phyloP scores from a whole-genome alignment of 2,113 vertebrate species.

The Coreoperca whiteheadi region DNA sequence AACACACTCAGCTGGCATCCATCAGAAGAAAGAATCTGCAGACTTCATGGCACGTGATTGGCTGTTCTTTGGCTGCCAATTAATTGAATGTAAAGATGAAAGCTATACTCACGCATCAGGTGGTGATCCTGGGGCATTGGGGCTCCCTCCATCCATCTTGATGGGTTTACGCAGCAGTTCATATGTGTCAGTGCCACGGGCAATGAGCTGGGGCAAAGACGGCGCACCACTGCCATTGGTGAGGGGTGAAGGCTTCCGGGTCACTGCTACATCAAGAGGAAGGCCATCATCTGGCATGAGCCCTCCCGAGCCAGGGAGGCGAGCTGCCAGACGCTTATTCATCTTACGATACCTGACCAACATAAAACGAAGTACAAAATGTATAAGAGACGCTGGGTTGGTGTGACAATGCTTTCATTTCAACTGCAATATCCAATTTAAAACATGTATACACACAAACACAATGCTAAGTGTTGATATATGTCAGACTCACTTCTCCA shows the following conservation, averaged over 20 bases:
- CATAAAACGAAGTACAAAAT: not conserved
- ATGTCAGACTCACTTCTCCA: constrained; percentile 92
- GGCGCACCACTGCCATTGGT: constrained; percentile 90
- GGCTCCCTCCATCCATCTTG: constrained; percentile 91
- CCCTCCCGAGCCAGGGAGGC: constrained; percentile 88
- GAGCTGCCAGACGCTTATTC: constrained; percentile 94
- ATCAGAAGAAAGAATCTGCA: not conserved
- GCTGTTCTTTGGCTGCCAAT: not conserved
- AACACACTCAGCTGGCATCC: not conserved
- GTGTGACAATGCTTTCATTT: not conserved
- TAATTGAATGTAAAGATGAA: not conserved
- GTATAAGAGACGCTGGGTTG: not conserved
- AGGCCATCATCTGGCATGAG: constrained; percentile 91
- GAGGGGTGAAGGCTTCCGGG: constrained; percentile 89
- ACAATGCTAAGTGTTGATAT: not conserved
- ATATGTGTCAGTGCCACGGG: constrained; percentile 92
- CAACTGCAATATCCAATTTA: not conserved
- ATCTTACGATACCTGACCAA: constrained; percentile 94
- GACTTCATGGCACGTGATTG: not conserved
- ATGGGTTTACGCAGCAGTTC: constrained; percentile 90
- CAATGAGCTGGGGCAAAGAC: constrained; percentile 90
- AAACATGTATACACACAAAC: not conserved
- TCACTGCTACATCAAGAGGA: constrained; percentile 87
- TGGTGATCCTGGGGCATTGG: constrained; percentile 93
- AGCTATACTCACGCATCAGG: constrained; percentile 89